Conservation (phyloP, 2,113 vertebrate species). For the Nestor notabilis region DNA sequence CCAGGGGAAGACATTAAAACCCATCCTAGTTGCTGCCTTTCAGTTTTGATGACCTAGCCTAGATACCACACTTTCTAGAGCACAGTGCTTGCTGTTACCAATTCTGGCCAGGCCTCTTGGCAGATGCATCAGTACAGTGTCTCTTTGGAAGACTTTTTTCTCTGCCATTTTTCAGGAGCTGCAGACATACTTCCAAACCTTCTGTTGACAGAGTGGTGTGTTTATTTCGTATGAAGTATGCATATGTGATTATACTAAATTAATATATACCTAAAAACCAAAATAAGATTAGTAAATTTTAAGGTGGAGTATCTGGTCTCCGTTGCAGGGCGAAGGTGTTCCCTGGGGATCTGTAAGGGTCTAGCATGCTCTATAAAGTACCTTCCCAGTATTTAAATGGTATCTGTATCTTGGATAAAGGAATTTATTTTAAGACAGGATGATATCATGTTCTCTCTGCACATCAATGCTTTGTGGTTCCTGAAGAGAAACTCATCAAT, state of each 20-base stretch:
- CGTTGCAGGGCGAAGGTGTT: background rate
- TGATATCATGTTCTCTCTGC: background rate
- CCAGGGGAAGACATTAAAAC: background rate
- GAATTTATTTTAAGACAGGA: background rate
- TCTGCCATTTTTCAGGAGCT: background rate
- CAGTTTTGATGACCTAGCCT: background rate
- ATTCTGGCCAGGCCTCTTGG: background rate
- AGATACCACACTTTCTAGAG: background rate
- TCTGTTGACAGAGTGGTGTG: background rate
- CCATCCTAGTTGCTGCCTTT: slow-evolving; percentile 14
- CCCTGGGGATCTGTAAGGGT: background rate
- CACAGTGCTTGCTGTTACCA: background rate
- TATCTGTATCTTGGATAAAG: background rate
- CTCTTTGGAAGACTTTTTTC: background rate
- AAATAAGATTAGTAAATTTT: background rate
- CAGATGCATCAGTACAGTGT: background rate
- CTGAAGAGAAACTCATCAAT: slow-evolving; percentile 55
- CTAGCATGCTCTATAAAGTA: background rate
- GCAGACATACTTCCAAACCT: background rate
- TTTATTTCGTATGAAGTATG: background rate
- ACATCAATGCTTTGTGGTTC: background rate
- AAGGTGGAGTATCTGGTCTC: background rate
- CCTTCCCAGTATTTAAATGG: background rate
- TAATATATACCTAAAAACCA: background rate
- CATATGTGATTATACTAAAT: background rate